Percentiles rank a stretch among this genome's conserved stretches.
These are phyloP conservation scores for Tipula helvola DNA, from an alignment of 2,888 invertebrate genomes.

Conservation along the genomic window DNA sequence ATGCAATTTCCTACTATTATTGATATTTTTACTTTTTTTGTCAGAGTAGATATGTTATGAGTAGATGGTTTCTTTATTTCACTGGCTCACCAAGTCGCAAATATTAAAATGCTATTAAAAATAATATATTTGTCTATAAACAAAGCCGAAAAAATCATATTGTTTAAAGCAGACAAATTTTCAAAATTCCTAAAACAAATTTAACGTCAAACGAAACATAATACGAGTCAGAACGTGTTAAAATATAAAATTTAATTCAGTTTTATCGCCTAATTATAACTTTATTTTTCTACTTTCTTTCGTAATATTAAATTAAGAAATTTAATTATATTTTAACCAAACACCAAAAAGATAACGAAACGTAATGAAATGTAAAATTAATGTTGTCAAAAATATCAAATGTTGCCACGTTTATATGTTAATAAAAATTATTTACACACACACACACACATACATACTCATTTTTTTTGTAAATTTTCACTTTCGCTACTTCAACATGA, in stretches of 20 bases:
- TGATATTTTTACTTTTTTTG: too few relatives aligned
- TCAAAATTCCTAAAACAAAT: too few relatives aligned
- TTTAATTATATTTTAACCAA: not conserved
- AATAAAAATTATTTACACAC: not conserved
- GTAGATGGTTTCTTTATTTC: too few relatives aligned
- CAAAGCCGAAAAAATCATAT: too few relatives aligned
- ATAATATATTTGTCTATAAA: too few relatives aligned
- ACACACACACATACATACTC: not conserved
- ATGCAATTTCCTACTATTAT: too few relatives aligned
- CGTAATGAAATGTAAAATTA: not conserved
- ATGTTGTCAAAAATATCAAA: not conserved
- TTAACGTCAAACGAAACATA: too few relatives aligned
- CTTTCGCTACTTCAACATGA: not conserved
- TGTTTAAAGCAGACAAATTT: too few relatives aligned
- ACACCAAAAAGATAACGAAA: not conserved
- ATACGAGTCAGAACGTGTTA: not conserved
- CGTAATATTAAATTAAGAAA: not conserved
- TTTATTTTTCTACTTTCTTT: not conserved
- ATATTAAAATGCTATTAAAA: too few relatives aligned
- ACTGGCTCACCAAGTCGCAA: too few relatives aligned
- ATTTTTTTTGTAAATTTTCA: not conserved
- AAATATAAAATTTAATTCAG: not conserved
- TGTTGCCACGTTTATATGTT: not conserved
- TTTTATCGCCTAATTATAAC: not conserved
- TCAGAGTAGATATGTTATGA: too few relatives aligned